Base-by-base conservation (phyloP, 2,113 vertebrate species). In the Ciconia stormi region DNA sequence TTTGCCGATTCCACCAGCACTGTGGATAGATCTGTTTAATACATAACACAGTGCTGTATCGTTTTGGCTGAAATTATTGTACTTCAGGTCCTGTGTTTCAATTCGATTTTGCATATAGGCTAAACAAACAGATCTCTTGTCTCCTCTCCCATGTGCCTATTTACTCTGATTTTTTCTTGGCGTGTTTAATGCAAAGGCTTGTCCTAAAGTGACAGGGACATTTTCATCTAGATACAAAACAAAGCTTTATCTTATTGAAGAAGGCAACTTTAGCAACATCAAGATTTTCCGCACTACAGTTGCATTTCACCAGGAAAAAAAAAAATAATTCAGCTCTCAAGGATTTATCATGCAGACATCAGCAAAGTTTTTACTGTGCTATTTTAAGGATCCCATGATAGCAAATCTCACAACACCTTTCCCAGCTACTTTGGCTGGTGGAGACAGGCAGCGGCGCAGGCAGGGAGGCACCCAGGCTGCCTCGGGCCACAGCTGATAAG, bases 391-490 rank as follows among this genome's bases (percentile, higher is more conserved):
- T 9, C 2, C 5, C 8, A 14, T 36, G 14, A 21, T 38, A 89
- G 15, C 6, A 83, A 66, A 89, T 46, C 13, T 89, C 9, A 3
- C 2, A 46, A 1, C 42, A 46, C 2, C 32, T 78, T 87, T 95
- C 55, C n/a, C 49, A 8, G 20, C 20, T 56, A 4, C 36, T 80
- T 36, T 58, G 49, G 3, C 25, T 40, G 11, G 11, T 73, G 36
- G 8, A 29, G 16, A 56, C 5, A 22, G 30, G 38, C 34, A 80
- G 14, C 5, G 0, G 2, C 0, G 2, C 61, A 52, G 25, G 19
- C 67, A 52, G 30, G 21, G 21, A 73, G 8, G 5, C 22, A 36
- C 4, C 74, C 5, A 17, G 55, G n/a, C 32, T 67, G 46, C 34
- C 36, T 61, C 36, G 29, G 44, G 9, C 18, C n/a, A 46, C 0